These are phyloP conservation scores for Hippoglossus stenolepis DNA, from an alignment of 2,113 vertebrate genomes.

Conservation along the genomic window DNA sequence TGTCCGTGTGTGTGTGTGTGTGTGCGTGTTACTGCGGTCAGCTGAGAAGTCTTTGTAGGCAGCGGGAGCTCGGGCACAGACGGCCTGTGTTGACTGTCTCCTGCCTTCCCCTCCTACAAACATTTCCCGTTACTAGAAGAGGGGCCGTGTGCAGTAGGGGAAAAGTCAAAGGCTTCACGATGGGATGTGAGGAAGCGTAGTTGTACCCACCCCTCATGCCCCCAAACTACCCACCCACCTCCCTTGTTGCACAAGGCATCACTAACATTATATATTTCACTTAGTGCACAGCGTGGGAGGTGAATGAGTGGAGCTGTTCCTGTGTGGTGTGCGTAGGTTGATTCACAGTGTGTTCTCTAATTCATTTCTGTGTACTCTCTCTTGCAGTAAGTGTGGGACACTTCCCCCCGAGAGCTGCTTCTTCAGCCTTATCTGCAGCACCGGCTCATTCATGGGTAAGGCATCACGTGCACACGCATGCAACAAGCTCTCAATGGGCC, in stretches of 20 bases:
- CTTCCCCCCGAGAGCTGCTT: conserved; percentile 93
- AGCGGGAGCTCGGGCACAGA: conserved; percentile 42
- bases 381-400: conserved; percentile 89
- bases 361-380: conserved; percentile 21
- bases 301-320: background rate
- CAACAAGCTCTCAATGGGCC: background rate
- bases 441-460: conserved; percentile 92
- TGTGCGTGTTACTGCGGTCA: conserved; percentile 47
- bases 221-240: background rate
- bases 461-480: conserved; percentile 1
- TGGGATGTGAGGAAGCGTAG: conserved; percentile 27
- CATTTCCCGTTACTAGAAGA: conserved; percentile 67
- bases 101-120: conserved; percentile 57
- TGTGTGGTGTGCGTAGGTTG: background rate
- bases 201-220: too few relatives aligned
- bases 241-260: background rate
- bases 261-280: conserved; percentile 3
- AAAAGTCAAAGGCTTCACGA: conserved; percentile 65
- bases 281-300: background rate
- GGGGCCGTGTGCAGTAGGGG: conserved; percentile 60
- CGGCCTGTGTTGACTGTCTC: conserved; percentile 60
- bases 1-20: background rate
- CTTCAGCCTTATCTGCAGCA: conserved; percentile 94
- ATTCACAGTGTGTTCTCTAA: background rate
- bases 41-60: conserved; percentile 66